Percentiles rank a stretch among this genome's conserved stretches.
phyloP scores from a whole-genome alignment of 2,888 invertebrate genomes.

The Strigamia crassipes region DNA sequence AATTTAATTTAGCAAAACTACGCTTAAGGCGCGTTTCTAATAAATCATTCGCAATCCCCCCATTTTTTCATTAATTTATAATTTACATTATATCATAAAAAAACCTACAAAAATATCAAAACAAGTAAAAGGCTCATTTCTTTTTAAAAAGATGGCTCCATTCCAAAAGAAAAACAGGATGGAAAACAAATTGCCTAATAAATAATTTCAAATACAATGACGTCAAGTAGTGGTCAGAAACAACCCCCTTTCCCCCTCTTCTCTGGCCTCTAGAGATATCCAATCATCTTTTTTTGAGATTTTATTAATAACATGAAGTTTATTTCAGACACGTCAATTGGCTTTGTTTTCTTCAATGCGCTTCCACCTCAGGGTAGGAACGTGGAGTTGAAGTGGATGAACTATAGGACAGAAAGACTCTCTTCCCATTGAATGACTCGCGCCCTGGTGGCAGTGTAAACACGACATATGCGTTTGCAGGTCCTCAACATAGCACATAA shows the following conservation, averaged over 20 bases:
- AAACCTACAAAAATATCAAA: neutral
- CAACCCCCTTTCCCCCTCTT: neutral
- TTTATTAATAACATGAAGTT: conserved; percentile 6
- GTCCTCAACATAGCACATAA: neutral
- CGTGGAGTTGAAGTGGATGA: neutral
- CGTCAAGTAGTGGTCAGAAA: conserved; percentile 6
- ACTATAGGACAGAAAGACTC: neutral
- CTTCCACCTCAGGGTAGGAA: neutral
- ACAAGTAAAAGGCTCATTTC: neutral
- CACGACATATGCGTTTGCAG: neutral
- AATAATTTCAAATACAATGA: conserved; percentile 12
- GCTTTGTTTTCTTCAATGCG: conserved; percentile 11
- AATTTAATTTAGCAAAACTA: neutral
- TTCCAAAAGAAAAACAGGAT: neutral
- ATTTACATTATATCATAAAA: neutral
- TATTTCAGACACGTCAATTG: conserved; percentile 11
- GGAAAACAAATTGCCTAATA: conserved; percentile 2
- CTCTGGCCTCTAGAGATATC: neutral
- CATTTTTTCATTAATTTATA: neutral
- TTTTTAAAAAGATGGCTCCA: neutral
- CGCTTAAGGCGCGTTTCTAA: neutral
- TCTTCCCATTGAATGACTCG: neutral
- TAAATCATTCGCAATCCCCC: neutral
- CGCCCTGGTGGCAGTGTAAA: neutral
- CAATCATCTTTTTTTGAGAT: neutral